Conservation (phyloP, 2,888 invertebrate species). For the Leuctra nigra region DNA sequence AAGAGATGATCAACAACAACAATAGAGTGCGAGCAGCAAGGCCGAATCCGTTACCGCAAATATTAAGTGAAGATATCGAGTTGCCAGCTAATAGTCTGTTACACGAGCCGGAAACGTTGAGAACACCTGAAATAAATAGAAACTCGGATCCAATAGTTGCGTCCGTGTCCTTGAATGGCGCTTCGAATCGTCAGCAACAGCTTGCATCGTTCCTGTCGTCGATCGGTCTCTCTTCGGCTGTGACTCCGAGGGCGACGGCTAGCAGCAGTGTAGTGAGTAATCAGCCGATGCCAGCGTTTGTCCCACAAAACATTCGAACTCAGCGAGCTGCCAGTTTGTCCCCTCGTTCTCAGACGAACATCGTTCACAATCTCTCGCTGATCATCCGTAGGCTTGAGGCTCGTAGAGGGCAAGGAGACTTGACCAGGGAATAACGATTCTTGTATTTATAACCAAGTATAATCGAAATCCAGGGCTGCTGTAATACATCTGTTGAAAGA, state of each 20-base stretch:
- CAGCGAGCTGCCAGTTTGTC: background rate
- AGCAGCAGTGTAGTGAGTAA: background rate
- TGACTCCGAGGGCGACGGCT: background rate
- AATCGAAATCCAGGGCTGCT: no score
- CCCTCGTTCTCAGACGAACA: slow-evolving; percentile 11
- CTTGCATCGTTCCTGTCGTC: slow-evolving; percentile 22
- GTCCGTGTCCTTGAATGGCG: slow-evolving; percentile 15
- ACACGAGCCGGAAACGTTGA: background rate
- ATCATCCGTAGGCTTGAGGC: slow-evolving; percentile 20
- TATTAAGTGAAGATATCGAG: background rate
- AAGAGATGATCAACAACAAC: background rate
- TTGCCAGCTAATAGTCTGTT: background rate
- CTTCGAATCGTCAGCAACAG: slow-evolving; percentile 19
- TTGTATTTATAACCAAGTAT: no score
- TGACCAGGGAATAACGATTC: background rate
- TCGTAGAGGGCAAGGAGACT: background rate
- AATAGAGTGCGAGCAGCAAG: no score
- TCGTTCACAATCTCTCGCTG: slow-evolving; percentile 21
- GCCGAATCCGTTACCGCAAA: no score
- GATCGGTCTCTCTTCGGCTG: slow-evolving; percentile 17
- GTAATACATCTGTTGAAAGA: no score
- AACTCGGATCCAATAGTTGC: slow-evolving; percentile 14
- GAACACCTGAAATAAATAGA: background rate
- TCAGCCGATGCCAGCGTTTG: background rate
- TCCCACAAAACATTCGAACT: background rate